Evolutionary conservation across 2,888 invertebrate genomes (phyloP), one percentile per base, ranked within the genome.

Genomic region (Abrostola triplasia): DNA sequence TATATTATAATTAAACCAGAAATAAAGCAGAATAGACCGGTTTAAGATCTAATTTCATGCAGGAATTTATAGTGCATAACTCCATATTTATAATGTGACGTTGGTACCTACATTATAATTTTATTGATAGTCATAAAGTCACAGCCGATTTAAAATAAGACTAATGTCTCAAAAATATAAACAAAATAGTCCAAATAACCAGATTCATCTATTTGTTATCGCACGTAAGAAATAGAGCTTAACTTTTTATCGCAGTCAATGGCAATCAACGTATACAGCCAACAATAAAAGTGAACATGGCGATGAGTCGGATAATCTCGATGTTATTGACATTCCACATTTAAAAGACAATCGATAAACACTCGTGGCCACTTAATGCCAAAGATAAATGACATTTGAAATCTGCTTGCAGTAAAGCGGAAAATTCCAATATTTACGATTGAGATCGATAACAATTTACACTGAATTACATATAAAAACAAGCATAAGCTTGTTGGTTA

Each of bases 301-400:
- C 67, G 61, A 60, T 67, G 73, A 61, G 35, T 68, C 35, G 36
- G 54, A 64, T 68, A 55, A 76, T 52, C 55, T 58, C 11, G 40
- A 41, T 62, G 55, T 64, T 64, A 68, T 67, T 76, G 55, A 68
- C 64, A 62, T 68, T 68, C 56, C 54, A 48, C 41, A 11, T 59
- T 61, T 11, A 6, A 66, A 67, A 73, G 54, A 70, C 66, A 73
- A 73, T 70, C 59, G 57, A 76, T 70, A 76, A 73, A 67, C 64
- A 76, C 61, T 66, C 36, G 41, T 48, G n/a, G 6, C 56, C 65
- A 70, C 59, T 53, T 65, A 41, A 62, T 35, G n/a, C 24, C 44
- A 24, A 37, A 58, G 69, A 78, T 78, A 75, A 68, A 47, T 55
- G 62, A 41, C 36, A 61, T 49, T 59, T 70, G 37, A 70, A 78